Evolutionary conservation across 2,113 vertebrate genomes (phyloP).

Genomic region (Nesoenas mayeri): DNA sequence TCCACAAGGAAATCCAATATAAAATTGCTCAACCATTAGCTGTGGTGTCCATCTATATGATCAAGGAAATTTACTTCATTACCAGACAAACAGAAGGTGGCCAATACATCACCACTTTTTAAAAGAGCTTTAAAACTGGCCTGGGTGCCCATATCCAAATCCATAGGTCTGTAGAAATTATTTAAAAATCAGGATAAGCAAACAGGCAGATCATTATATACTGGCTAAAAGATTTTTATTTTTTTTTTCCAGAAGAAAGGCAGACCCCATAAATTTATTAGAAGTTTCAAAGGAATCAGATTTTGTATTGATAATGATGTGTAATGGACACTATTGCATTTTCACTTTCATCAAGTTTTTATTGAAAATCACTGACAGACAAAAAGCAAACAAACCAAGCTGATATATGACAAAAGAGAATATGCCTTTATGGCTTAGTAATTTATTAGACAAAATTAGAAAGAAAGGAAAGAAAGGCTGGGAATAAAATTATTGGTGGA

Average conservation of each 20-base stretch:
- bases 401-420: not conserved
- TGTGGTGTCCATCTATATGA: not conserved
- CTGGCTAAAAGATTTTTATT: not conserved
- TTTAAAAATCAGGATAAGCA: not conserved
- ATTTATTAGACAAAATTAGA: not conserved
- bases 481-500: not conserved
- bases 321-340: not conserved
- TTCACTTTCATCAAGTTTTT: not conserved
- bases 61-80: not conserved
- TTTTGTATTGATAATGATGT: not conserved
- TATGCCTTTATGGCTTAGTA: not conserved
- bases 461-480: not conserved
- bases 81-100: not conserved
- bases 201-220: not conserved
- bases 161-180: not conserved
- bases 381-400: not conserved
- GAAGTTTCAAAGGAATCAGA: not conserved
- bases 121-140: not conserved
- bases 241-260: not conserved
- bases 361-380: not conserved
- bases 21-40: not conserved
- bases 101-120: not conserved
- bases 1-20: not conserved
- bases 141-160: not conserved
- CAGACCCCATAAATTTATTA: not conserved